A percentile compares a stretch with the other conserved stretches of the same genome.
These are phyloP conservation scores for Heliconius melpomene DNA, from an alignment of 1,140 invertebrate genomes.

Conservation along the genomic window DNA sequence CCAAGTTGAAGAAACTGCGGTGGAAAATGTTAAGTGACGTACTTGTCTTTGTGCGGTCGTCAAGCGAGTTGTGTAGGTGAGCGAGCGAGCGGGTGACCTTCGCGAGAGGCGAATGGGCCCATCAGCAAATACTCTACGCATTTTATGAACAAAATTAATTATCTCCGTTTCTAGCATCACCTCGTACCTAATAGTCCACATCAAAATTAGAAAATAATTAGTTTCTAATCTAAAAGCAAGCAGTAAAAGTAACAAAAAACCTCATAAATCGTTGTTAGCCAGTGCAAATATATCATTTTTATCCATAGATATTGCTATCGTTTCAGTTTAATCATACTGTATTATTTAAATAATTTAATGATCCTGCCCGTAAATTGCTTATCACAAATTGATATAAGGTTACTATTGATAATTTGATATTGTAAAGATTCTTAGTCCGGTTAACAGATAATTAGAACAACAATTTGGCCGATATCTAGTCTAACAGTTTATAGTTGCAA, in stretches of 20 bases:
- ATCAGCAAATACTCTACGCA: constrained; percentile 56
- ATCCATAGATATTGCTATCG: constrained; percentile 24
- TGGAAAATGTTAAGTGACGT: constrained; percentile 42
- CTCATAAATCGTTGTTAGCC: background rate
- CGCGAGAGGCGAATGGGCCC: constrained; percentile 64
- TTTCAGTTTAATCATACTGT: constrained; percentile 21
- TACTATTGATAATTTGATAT: constrained; percentile 17
- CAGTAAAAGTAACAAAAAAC: constrained; percentile 4
- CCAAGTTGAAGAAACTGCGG: constrained; percentile 29
- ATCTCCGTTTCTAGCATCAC: constrained; percentile 47
- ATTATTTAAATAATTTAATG: constrained; percentile 15
- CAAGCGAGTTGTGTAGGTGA: constrained; percentile 51
- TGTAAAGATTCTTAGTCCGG: background rate
- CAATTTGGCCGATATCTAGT: background rate
- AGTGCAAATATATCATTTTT: constrained; percentile 21
- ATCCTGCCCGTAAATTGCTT: constrained; percentile 21
- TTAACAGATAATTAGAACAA: background rate
- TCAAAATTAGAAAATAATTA: constrained; percentile 27
- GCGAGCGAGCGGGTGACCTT: constrained; percentile 66
- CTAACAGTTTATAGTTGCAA: background rate
- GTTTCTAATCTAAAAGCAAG: background rate
- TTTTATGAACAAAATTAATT: constrained; percentile 59
- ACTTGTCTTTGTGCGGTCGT: constrained; percentile 45
- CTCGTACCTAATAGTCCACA: constrained; percentile 27
- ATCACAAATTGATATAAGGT: constrained; percentile 19